Base-by-base conservation (phyloP, 1,140 invertebrate species). In the Megalonaias nervosa region DNA sequence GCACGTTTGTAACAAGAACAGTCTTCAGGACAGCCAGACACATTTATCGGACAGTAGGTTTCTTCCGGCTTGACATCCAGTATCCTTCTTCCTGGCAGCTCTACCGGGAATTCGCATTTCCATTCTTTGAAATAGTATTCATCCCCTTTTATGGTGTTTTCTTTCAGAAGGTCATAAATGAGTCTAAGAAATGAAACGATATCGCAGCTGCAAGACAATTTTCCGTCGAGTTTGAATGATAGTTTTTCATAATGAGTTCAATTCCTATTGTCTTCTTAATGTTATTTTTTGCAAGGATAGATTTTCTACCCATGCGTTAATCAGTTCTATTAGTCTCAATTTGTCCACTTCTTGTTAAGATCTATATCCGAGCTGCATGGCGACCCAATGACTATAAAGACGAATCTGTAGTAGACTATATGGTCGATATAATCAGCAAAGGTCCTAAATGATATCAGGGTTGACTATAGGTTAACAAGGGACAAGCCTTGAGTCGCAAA, bases 171-270 rank as follows among this genome's bases (percentile, higher is more conserved):
- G 15, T 67, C 69, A n/a, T 69, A 55, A 14, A 85, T 71, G 48
- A 77, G 74, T 55, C 76, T 74, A 13, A 74, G 71, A n/a, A 86
- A 70, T 15, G 75, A 72, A 19, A 82, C 75, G 31, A 86, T 81
- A 48, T 78, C 76, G 58, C 85, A 86, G 65, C 85, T 77, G 73
- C 85, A 86, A 19, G 68, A 21, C n/a, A 86, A 67, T 85, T 82
- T 6, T 80, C 72, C 9, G 70, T 71, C 15, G 82, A n/a, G 56
- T 77, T 69, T 55, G 85, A 76, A 57, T 81, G 62, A 76, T 81
- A 86, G 81, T 86, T 61, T 31, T 84, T 48, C 31, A 84, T 48
- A n/a, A 82, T 15, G 38, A 61, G 6, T 79, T 57, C 19, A 23
- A 73, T 58, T 62, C 78, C 58, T 66, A 61, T 23, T 61, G n/a